A percentile compares a stretch with the other conserved stretches of the same genome.
Conservation (phyloP, 2,888 invertebrate species). For the Meliscaeva auricollis region DNA sequence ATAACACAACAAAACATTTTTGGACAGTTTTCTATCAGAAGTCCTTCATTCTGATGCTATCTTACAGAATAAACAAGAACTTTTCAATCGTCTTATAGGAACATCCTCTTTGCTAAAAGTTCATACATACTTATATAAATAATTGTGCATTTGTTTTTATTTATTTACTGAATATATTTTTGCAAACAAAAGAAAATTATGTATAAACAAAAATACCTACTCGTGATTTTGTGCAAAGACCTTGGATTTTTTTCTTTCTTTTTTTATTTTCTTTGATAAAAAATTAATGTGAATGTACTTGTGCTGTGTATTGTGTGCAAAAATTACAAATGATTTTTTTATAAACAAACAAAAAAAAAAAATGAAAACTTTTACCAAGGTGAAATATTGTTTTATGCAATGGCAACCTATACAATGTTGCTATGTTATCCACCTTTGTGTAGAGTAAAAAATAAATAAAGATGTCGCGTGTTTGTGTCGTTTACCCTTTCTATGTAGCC, state of each 20-base stretch:
- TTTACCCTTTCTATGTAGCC: constrained; percentile 38
- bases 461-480: constrained; percentile 62
- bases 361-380: constrained; percentile 23
- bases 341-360: constrained; percentile 21
- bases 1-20: constrained; percentile 79
- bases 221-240: constrained; percentile 37
- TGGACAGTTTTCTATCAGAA: constrained; percentile 84
- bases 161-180: constrained; percentile 8
- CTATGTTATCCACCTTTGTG: neutral
- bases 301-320: constrained; percentile 45
- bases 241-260: constrained; percentile 51
- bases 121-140: constrained; percentile 8
- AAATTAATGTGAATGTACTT: constrained; percentile 61
- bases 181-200: constrained; percentile 25
- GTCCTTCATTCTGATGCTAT: constrained; percentile 81
- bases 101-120: constrained; percentile 11
- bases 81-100: constrained; percentile 37
- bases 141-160: constrained; percentile 4
- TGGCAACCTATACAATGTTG: neutral
- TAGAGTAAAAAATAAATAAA: neutral
- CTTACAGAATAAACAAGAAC: constrained; percentile 72
- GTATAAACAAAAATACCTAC: constrained; percentile 16
- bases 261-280: constrained; percentile 3
- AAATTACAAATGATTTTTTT: constrained; percentile 49
- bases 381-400: constrained; percentile 22